Evolutionary conservation across 1,140 invertebrate species (phyloP).

Genomic region (Drosophila trapezifrons): DNA sequence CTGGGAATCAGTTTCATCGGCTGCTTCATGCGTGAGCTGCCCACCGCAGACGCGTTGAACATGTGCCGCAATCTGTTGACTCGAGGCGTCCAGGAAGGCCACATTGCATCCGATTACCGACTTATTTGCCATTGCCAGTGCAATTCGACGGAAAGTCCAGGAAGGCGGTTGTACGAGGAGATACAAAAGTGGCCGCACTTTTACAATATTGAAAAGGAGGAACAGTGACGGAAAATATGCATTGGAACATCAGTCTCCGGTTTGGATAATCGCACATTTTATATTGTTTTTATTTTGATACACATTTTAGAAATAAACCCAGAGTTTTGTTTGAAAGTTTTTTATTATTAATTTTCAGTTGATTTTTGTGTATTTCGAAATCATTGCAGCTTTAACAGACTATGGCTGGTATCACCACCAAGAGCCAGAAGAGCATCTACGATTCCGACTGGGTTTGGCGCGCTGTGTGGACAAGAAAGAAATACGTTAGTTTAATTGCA

Average conservation of each 20-base stretch:
- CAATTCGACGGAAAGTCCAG: constrained; percentile 81
- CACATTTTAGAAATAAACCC: constrained; percentile 6
- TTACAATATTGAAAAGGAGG: constrained; percentile 67
- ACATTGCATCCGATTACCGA: constrained; percentile 84
- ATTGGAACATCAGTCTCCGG: not conserved
- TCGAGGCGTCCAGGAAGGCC: constrained; percentile 83
- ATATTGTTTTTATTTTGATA: constrained; percentile 12
- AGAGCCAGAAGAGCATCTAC: constrained; percentile 42
- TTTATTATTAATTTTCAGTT: constrained; percentile 11
- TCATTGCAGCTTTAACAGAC: constrained; percentile 26
- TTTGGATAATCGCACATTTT: not conserved
- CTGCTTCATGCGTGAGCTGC: constrained; percentile 84
- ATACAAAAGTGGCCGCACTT: constrained; percentile 81
- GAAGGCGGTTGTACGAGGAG: constrained; percentile 72
- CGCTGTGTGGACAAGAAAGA: constrained; percentile 36
- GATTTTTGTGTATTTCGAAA: constrained; percentile 48
- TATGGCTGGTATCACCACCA: constrained; percentile 10
- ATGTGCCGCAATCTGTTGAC: constrained; percentile 82
- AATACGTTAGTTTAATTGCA: constrained; percentile 8
- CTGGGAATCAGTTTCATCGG: constrained; percentile 89
- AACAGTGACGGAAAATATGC: constrained; percentile 4
- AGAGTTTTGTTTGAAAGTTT: constrained; percentile 23
- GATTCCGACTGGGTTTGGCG: constrained; percentile 57
- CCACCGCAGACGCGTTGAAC: constrained; percentile 70
- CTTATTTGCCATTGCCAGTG: constrained; percentile 85